Base-by-base conservation (phyloP, 2,113 vertebrate genomes). In the Arizona elegans region DNA sequence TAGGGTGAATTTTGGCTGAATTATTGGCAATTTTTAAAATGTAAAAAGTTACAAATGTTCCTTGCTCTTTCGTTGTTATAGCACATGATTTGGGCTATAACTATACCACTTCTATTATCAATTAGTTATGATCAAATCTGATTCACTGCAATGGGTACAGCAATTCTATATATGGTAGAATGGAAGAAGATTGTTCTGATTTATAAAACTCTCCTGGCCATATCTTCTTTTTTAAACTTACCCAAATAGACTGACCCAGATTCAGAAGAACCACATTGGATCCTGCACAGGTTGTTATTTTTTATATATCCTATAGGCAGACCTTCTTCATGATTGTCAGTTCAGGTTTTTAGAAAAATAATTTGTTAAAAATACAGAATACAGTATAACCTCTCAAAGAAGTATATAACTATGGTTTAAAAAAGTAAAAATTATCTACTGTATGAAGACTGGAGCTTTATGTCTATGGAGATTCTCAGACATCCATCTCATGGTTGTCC, bases 71-170 rank as follows among this genome's bases (percentile, higher is more conserved):
- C 75, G 11, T 56, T 87, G 26, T 38, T 17, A 26, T 24, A 26
- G 29, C 19, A 53, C 8, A 33, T 70, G 50, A 91, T 58, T 38
- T 91, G 70, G 65, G 54, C 29, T 81, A 33, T 15, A 21, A 47
- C 29, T 53, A 43, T 56, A 43, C 96, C 93, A 93, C 94, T 93
- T 96, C 92, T 90, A 95, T 94, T 94, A 96, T 96, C 95, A 96
- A 96, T 95, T 95, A 96, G 95, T 93, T 94, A 95, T 94, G 95
- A 93, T 96, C 95, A 94, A 96, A 96, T 95, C 94, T 75, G 92
- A 96, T 97, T 95, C 94, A 95, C 91, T 96, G 92, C 24, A n/a
- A 17, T 12, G 2, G 24, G 43, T 3, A 52, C 24, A 62, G 43
- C 5, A 59, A 62, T 62, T 24, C 88, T 90, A 43, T 47, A 26